Percentiles rank a stretch among this genome's conserved stretches.
Evolutionary conservation across 2,888 invertebrate genomes (phyloP).

Genomic region (Formica aserva): DNA sequence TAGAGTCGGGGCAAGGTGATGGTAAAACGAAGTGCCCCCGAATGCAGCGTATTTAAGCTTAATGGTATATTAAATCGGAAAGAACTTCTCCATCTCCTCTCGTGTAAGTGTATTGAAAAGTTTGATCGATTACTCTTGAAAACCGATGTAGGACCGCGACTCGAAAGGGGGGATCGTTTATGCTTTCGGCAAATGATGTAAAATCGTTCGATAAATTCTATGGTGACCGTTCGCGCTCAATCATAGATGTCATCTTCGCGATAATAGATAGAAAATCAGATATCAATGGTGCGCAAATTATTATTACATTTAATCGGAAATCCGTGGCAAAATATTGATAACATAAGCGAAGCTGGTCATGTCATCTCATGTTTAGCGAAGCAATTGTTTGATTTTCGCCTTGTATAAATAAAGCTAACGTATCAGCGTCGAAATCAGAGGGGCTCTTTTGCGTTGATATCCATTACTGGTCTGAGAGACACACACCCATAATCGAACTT

Average conservation of each 20-base stretch:
- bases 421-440: neutral
- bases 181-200: slow-evolving; percentile 50
- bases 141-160: slow-evolving; percentile 37
- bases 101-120: slow-evolving; percentile 53
- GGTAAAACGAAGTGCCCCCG: slow-evolving; percentile 36
- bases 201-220: slow-evolving; percentile 35
- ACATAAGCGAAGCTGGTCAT: neutral
- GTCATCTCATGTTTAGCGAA: neutral
- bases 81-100: slow-evolving; percentile 24
- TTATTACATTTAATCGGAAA: slow-evolving; percentile 25
- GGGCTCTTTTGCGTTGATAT: neutral
- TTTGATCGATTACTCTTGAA: slow-evolving; percentile 54
- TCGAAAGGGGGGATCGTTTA: slow-evolving; percentile 22
- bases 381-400: neutral
- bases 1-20: slow-evolving; percentile 2
- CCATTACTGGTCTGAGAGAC: neutral
- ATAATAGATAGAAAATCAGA: neutral
- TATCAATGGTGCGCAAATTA: slow-evolving; percentile 4
- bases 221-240: slow-evolving; percentile 3
- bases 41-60: slow-evolving; percentile 48
- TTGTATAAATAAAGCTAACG: neutral
- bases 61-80: slow-evolving; percentile 57
- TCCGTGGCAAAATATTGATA: neutral
- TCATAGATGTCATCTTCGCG: slow-evolving; percentile 1
- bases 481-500: neutral